Evolutionary conservation across 2,888 invertebrate species (phyloP).

Genomic region (Drosophila robusta): DNA sequence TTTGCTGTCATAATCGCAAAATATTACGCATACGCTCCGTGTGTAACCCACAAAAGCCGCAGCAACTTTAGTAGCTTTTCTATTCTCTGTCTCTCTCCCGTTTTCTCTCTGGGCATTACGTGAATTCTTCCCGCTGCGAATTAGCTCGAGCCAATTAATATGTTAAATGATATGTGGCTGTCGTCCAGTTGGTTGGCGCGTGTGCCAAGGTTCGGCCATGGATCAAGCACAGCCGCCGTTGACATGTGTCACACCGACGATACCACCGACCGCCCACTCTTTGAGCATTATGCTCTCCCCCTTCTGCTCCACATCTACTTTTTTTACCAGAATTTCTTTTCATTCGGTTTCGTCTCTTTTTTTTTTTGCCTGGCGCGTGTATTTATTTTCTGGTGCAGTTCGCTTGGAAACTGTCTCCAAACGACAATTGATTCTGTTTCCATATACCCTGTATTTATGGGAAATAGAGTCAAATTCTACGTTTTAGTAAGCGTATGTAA

Average conservation of each 20-base stretch:
- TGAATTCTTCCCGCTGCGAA: constrained; percentile 6
- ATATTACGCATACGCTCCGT: constrained; percentile 66
- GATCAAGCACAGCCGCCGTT: constrained; percentile 55
- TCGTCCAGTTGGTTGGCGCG: constrained; percentile 66
- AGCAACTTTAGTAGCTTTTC: background rate
- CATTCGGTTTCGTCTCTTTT: constrained; percentile 5
- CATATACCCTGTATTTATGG: background rate
- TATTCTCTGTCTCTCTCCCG: too few relatives aligned
- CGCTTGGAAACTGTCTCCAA: constrained; percentile 41
- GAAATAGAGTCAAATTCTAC: background rate
- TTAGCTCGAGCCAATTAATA: constrained; percentile 77
- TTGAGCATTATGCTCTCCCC: background rate
- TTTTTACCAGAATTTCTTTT: background rate
- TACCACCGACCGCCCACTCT: constrained; percentile 22
- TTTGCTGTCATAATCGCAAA: constrained; percentile 45
- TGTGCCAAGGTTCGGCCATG: constrained; percentile 71
- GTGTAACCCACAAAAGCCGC: constrained; percentile 47
- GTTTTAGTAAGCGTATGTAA: background rate
- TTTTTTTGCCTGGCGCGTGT: constrained; percentile 5
- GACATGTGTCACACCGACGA: constrained; percentile 56
- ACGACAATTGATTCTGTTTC: constrained; percentile 31
- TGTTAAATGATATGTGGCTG: constrained; percentile 69
- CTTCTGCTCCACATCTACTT: background rate
- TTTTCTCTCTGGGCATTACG: too few relatives aligned
- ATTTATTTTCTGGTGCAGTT: constrained; percentile 30